These are phyloP conservation scores for Cerceris ruficornis DNA, from an alignment of 2,888 invertebrate species.

Conservation along the genomic window DNA sequence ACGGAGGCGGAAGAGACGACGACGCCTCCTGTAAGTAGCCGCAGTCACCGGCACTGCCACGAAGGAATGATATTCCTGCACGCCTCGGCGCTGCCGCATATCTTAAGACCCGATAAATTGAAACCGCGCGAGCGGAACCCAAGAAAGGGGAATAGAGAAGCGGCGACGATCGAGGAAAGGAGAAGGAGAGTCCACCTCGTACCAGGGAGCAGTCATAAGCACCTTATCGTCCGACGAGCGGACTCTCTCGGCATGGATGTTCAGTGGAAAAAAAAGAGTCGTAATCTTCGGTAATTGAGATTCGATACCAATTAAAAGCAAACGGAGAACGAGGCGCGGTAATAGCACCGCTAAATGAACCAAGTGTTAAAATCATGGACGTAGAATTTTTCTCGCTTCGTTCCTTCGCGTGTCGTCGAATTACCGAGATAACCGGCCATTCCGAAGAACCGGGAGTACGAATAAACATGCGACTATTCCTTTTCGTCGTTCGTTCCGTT, in stretches of 20 bases:
- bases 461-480: background rate
- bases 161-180: slow-evolving; percentile 22
- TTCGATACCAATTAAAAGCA: slow-evolving; percentile 74
- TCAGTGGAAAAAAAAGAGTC: slow-evolving; percentile 56
- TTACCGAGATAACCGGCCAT: slow-evolving; percentile 31
- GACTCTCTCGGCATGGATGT: slow-evolving; percentile 4
- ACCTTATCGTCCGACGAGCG: slow-evolving; percentile 52
- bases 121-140: slow-evolving; percentile 60
- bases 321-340: slow-evolving; percentile 53
- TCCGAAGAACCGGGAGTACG: slow-evolving; percentile 1
- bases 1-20: slow-evolving; percentile 68
- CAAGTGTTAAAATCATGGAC: slow-evolving; percentile 48
- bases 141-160: slow-evolving; percentile 20
- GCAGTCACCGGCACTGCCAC: slow-evolving; percentile 50
- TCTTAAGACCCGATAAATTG: slow-evolving; percentile 74
- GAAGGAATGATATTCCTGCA: slow-evolving; percentile 64
- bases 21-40: slow-evolving; percentile 52
- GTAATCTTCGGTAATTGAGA: slow-evolving; percentile 75
- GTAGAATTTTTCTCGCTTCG: slow-evolving; percentile 11
- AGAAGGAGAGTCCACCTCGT: slow-evolving; percentile 16
- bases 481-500: background rate
- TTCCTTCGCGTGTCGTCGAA: slow-evolving; percentile 16
- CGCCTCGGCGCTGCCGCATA: slow-evolving; percentile 58
- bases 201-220: slow-evolving; percentile 50
- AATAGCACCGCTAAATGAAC: slow-evolving; percentile 50